Evolutionary conservation across 2,888 invertebrate genomes (phyloP).

Genomic region (Apomyelois bistriatella): DNA sequence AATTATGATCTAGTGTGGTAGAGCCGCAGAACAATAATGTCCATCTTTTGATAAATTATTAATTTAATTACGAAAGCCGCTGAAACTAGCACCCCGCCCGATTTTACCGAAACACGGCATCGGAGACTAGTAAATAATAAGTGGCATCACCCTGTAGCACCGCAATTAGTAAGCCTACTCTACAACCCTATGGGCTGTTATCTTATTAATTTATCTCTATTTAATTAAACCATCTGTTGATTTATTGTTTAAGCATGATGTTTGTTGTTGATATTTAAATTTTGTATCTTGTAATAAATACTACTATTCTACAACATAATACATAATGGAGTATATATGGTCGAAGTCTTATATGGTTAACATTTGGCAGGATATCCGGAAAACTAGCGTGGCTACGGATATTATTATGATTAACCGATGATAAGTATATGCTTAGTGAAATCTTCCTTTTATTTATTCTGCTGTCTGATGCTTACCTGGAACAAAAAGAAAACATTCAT

Average conservation of each 20-base stretch:
- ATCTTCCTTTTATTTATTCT: too few species aligned
- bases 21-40: too few species aligned
- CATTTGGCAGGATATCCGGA: too few species aligned
- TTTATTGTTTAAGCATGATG: conserved; percentile 2
- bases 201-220: conserved; percentile 20
- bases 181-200: conserved; percentile 9
- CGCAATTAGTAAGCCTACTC: conserved; percentile 5
- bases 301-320: too few species aligned
- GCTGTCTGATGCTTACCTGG: neutral
- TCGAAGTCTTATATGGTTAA: too few species aligned
- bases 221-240: conserved; percentile 18
- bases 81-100: neutral
- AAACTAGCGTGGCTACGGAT: too few species aligned
- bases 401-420: too few species aligned
- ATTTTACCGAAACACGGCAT: neutral
- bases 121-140: conserved; percentile 7
- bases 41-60: too few species aligned
- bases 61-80: neutral
- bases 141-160: conserved; percentile 3
- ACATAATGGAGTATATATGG: too few species aligned
- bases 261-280: neutral
- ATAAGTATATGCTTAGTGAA: too few species aligned
- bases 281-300: too few species aligned
- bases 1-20: too few species aligned
- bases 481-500: neutral